Evolutionary conservation across 64 coral and sea anemone genomes (phyloP).

Genomic region (Montipora capricornis): DNA sequence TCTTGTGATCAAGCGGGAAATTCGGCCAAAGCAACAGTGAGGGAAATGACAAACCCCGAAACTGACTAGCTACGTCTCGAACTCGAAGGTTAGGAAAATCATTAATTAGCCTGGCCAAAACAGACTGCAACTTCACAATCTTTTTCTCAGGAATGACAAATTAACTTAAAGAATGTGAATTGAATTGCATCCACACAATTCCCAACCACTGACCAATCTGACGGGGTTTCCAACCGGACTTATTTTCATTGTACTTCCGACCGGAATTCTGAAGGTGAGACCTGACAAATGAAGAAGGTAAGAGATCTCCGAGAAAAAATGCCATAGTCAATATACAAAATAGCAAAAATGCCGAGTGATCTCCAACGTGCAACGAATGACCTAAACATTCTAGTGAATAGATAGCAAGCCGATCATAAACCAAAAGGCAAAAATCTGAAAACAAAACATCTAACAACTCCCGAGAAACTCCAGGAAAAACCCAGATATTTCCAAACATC

Average conservation of each 20-base stretch:
- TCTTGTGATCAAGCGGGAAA: too few relatives aligned
- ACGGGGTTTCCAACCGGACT: constrained; percentile 45
- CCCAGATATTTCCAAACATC: constrained; percentile 30
- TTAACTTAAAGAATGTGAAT: constrained; percentile 15
- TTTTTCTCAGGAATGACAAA: background rate
- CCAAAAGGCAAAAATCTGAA: background rate
- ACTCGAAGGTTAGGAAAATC: constrained; percentile 31
- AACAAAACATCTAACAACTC: constrained; percentile 4
- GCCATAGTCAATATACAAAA: constrained; percentile 40
- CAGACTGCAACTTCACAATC: too few relatives aligned
- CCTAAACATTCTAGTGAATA: background rate
- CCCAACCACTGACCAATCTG: constrained; percentile 64
- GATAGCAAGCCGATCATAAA: constrained; percentile 12
- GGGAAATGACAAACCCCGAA: constrained; percentile 27
- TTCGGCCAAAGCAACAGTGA: constrained; percentile 24
- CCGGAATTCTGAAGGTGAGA: constrained; percentile 30
- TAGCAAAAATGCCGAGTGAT: constrained; percentile 16
- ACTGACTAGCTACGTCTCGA: constrained; percentile 11
- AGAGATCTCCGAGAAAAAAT: constrained; percentile 22
- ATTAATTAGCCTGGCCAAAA: too few relatives aligned
- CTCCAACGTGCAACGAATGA: background rate
- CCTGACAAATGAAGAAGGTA: background rate
- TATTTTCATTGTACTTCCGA: constrained; percentile 26
- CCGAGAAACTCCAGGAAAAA: constrained; percentile 15
- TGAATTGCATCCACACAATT: constrained; percentile 51